These are phyloP conservation scores for Habrosyne pyritoides DNA, from an alignment of 2,888 invertebrate species.

Conservation along the genomic window DNA sequence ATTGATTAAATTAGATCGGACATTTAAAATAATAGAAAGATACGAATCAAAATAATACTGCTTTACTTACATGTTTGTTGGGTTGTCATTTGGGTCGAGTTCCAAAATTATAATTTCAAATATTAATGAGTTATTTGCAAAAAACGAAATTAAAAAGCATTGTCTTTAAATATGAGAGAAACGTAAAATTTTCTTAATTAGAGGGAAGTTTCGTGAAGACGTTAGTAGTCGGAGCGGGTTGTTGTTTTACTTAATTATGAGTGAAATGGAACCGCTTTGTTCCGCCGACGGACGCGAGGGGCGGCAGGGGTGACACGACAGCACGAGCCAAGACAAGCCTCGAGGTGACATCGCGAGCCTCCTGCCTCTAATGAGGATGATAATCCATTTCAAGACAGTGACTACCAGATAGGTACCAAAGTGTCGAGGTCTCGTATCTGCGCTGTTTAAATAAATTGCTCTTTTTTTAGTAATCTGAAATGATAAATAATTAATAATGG, in stretches of 20 bases:
- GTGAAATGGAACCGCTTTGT: conserved; percentile 5
- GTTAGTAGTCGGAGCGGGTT: conserved; percentile 1
- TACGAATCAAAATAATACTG: too few species aligned
- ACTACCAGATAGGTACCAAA: not conserved
- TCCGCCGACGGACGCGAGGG: not conserved
- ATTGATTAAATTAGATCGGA: too few species aligned
- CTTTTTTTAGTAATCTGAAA: too few species aligned
- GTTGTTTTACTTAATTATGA: conserved; percentile 8
- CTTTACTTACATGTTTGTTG: too few species aligned
- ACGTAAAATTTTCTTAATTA: not conserved
- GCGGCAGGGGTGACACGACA: not conserved
- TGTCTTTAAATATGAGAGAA: not conserved
- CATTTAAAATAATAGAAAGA: too few species aligned
- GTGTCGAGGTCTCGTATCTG: too few species aligned
- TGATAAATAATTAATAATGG: too few species aligned
- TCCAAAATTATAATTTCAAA: too few species aligned
- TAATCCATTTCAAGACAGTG: conserved; percentile 10
- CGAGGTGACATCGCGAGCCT: not conserved
- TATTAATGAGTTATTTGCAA: too few species aligned
- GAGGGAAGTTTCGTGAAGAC: not conserved
- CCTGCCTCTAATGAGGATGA: conserved; percentile 6
- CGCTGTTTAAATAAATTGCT: too few species aligned
- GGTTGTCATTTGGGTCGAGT: too few species aligned
- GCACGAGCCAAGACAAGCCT: not conserved
- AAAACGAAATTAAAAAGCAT: too few species aligned